These are phyloP conservation scores for Cheilosia urbana DNA, from an alignment of 2,888 invertebrate species.

Conservation along the genomic window DNA sequence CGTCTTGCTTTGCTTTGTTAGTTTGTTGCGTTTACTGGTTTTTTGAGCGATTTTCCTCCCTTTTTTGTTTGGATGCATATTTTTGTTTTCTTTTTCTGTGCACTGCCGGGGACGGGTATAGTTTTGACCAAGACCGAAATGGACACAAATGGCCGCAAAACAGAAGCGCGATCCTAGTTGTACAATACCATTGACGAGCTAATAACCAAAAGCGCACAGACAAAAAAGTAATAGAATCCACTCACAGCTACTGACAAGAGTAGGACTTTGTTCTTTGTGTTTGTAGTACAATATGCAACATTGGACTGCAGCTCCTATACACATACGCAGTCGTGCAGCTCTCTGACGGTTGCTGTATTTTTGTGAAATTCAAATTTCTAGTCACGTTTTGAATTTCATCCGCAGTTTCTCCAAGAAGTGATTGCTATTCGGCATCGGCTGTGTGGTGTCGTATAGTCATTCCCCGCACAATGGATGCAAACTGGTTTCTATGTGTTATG, in stretches of 20 bases:
- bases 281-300: slow-evolving; percentile 26
- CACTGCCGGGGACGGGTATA: not conserved
- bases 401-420: slow-evolving; percentile 58
- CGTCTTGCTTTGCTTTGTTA: slow-evolving; percentile 28
- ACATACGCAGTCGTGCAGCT: not conserved
- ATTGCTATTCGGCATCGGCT: slow-evolving; percentile 64
- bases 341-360: slow-evolving; percentile 49
- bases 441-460: slow-evolving; percentile 26
- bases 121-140: slow-evolving; percentile 42
- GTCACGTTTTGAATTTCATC: slow-evolving; percentile 71
- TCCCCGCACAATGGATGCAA: slow-evolving; percentile 20
- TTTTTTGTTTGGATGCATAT: too few relatives aligned
- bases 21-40: slow-evolving; percentile 29
- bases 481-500: slow-evolving; percentile 16
- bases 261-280: not conserved
- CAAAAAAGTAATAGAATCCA: not conserved
- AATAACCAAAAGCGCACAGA: slow-evolving; percentile 52
- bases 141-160: slow-evolving; percentile 54
- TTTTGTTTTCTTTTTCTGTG: not conserved
- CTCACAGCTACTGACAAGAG: not conserved
- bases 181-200: slow-evolving; percentile 42
- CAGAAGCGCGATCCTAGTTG: slow-evolving; percentile 23
- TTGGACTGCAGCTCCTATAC: not conserved
- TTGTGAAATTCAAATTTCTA: slow-evolving; percentile 70
- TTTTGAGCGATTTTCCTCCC: not conserved